phyloP scores from a whole-genome alignment of 2,797 vertebrate genomes.

The Phrynocephalus forsythii region DNA sequence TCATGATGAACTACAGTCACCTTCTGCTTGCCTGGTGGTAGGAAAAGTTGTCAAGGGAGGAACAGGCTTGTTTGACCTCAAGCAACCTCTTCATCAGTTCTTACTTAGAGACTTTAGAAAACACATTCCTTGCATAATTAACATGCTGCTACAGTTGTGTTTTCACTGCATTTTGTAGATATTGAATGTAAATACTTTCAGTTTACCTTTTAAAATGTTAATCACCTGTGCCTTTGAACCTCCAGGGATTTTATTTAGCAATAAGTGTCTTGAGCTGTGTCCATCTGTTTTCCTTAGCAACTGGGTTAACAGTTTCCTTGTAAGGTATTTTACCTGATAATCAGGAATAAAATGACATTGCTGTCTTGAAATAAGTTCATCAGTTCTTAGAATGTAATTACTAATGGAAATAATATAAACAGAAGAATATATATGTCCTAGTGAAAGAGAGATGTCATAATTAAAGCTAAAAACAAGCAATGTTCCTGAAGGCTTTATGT shows the following conservation, averaged over 20 bases:
- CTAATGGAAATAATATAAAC: background rate
- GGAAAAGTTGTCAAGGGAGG: slow-evolving; percentile 96
- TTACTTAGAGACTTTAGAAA: background rate
- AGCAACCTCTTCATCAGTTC: slow-evolving; percentile 85
- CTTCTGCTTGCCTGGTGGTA: slow-evolving; percentile 92
- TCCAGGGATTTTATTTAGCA: slow-evolving; percentile 26
- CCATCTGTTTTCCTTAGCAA: background rate
- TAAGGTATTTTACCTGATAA: background rate
- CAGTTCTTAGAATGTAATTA: background rate
- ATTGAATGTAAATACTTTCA: slow-evolving; percentile 12
- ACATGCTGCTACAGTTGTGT: background rate
- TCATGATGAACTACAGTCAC: slow-evolving; percentile 87
- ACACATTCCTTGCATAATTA: background rate
- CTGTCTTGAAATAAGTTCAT: background rate
- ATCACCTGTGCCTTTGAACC: background rate
- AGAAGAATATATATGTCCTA: too few relatives aligned
- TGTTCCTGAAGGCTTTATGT: too few relatives aligned
- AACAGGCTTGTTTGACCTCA: slow-evolving; percentile 96
- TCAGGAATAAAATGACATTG: background rate
- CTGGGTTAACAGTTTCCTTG: background rate
- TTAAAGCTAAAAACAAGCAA: too few relatives aligned
- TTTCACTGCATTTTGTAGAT: background rate
- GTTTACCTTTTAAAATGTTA: background rate
- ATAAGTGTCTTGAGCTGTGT: slow-evolving; percentile 7
- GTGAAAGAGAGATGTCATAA: too few relatives aligned